Conservation (phyloP, 2,113 vertebrate species). For the Baryphthengus martii region DNA sequence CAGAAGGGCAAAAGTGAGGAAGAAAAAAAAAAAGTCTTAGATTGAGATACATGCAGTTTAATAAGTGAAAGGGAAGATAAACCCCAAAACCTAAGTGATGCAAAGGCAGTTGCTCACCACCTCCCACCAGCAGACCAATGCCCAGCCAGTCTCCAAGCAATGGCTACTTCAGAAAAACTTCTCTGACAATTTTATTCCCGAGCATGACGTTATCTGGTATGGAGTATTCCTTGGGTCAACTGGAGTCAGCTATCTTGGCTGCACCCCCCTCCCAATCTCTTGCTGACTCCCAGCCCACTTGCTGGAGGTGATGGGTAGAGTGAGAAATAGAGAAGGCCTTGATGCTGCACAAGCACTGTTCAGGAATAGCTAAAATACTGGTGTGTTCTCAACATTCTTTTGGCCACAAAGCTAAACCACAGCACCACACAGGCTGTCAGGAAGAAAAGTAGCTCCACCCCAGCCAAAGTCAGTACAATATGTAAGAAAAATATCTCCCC, state of each 20-base stretch:
- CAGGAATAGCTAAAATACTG: neutral
- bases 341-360: neutral
- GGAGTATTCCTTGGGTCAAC: neutral
- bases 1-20: neutral
- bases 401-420: neutral
- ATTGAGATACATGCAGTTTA: neutral
- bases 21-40: neutral
- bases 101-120: neutral
- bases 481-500: neutral
- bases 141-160: neutral
- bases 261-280: neutral
- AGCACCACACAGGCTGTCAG: neutral
- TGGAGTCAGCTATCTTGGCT: neutral
- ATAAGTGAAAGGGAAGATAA: neutral
- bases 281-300: neutral
- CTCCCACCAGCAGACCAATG: neutral
- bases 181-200: neutral
- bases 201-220: neutral
- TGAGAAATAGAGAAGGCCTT: neutral
- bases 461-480: neutral
- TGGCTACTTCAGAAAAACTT: neutral
- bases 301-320: neutral
- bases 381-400: neutral
- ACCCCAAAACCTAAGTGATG: fast-evolving
- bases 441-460: neutral